These are phyloP conservation scores for Apodemia zela DNA, from an alignment of 2,888 invertebrate genomes.

Conservation along the genomic window DNA sequence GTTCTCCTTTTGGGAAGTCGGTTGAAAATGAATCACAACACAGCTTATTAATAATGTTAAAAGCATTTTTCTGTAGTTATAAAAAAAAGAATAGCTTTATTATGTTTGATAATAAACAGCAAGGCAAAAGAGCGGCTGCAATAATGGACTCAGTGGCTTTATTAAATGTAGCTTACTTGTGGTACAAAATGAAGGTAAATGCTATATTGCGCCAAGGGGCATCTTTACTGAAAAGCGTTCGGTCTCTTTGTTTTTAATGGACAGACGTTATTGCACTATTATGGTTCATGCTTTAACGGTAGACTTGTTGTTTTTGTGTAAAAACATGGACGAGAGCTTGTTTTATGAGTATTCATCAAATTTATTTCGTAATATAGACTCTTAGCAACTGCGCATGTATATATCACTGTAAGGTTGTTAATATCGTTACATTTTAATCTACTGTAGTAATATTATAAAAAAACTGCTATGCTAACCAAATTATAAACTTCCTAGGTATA, in stretches of 20 bases:
- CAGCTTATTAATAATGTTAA: conserved; percentile 3
- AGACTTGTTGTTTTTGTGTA: background rate
- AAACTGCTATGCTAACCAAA: too few relatives aligned
- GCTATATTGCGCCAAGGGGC: conserved; percentile 22
- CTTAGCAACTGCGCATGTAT: too few relatives aligned
- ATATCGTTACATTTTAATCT: too few relatives aligned
- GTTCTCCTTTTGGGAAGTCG: too few relatives aligned
- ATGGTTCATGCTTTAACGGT: background rate
- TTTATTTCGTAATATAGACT: too few relatives aligned
- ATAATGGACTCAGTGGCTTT: conserved; percentile 18
- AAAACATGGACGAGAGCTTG: background rate
- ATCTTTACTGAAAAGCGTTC: conserved; percentile 16
- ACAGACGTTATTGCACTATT: conserved; percentile 16
- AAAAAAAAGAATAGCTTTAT: conserved; percentile 12
- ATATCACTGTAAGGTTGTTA: too few relatives aligned
- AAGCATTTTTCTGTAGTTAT: conserved; percentile 1
- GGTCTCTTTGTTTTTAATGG: conserved; percentile 13
- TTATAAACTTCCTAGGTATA: too few relatives aligned
- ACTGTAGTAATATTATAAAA: too few relatives aligned
- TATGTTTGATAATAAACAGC: conserved; percentile 16
- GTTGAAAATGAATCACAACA: conserved; percentile 1
- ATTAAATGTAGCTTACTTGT: conserved; percentile 22
- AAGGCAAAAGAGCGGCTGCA: conserved; percentile 13
- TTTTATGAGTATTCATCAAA: too few relatives aligned
- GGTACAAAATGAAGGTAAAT: conserved; percentile 26